Evolutionary conservation across 2,113 vertebrate species (phyloP).

Genomic region (Pollimyrus isidori): DNA sequence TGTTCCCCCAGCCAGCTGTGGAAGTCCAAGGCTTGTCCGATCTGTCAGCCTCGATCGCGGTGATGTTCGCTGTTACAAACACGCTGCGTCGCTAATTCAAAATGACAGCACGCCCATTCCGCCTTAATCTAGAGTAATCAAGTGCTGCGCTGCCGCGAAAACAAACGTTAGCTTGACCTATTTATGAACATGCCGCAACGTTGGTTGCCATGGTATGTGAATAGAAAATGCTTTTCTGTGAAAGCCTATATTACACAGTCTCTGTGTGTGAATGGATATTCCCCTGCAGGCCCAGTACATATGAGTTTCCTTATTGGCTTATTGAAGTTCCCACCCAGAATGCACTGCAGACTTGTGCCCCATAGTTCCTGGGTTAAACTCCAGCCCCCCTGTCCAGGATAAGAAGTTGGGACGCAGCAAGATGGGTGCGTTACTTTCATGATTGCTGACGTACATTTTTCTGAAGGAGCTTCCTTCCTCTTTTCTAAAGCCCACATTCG

Average conservation of each 20-base stretch:
- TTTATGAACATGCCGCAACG: background rate
- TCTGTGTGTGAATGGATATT: background rate
- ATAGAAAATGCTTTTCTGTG: background rate
- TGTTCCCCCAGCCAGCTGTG: background rate
- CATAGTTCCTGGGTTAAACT: background rate
- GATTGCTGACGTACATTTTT: background rate
- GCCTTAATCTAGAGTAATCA: background rate
- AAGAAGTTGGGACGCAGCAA: background rate
- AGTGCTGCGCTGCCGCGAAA: background rate
- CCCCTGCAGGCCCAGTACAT: background rate
- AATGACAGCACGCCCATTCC: background rate
- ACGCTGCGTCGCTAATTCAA: background rate
- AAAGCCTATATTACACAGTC: background rate
- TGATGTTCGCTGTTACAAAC: background rate
- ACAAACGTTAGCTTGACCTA: background rate
- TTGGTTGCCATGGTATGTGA: background rate
- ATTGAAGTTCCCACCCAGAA: background rate
- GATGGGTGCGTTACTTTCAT: background rate
- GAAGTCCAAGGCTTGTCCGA: background rate
- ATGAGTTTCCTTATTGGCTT: background rate
- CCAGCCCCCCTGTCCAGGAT: background rate
- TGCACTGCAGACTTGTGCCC: background rate
- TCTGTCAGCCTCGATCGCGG: background rate
- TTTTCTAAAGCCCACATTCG: background rate
- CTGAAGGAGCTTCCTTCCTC: background rate